phyloP scores from a whole-genome alignment of 2,888 invertebrate species.

The Latheticus oryzae region DNA sequence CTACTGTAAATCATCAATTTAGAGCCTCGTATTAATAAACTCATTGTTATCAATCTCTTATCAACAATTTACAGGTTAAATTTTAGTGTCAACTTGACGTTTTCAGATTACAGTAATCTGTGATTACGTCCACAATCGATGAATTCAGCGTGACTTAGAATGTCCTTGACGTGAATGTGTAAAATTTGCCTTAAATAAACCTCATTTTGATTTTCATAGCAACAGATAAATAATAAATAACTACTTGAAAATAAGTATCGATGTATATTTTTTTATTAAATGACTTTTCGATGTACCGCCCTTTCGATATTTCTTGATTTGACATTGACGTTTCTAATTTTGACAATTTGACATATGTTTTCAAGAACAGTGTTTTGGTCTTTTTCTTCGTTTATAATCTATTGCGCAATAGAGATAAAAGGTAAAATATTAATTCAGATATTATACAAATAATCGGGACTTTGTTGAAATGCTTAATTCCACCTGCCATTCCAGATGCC shows the following conservation, averaged over 20 bases:
- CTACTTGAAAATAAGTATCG: no score
- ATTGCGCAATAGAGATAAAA: conserved; percentile 11
- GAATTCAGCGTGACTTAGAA: no score
- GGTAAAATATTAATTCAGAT: conserved; percentile 2
- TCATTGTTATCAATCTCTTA: conserved; percentile 58
- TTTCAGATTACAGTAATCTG: no score
- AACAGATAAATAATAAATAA: no score
- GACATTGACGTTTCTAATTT: conserved; percentile 9
- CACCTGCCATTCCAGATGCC: conserved; percentile 55
- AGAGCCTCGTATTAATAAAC: conserved; percentile 54
- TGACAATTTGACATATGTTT: conserved; percentile 22
- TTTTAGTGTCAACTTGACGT: conserved; percentile 4
- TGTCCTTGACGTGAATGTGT: no score
- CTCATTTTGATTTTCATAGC: no score
- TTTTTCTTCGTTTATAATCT: not conserved
- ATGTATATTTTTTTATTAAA: no score
- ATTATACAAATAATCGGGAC: no score
- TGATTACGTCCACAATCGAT: conserved; percentile 6
- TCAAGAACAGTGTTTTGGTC: not conserved
- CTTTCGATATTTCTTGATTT: not conserved
- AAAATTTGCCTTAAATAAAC: no score
- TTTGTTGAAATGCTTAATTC: no score
- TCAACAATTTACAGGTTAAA: not conserved
- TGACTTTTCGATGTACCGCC: conserved; percentile 3
- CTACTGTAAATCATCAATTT: conserved; percentile 28